A percentile compares a stretch with the other conserved stretches of the same genome.
Evolutionary conservation across 2,113 vertebrate species (phyloP).

Genomic region (Otus sunia): DNA sequence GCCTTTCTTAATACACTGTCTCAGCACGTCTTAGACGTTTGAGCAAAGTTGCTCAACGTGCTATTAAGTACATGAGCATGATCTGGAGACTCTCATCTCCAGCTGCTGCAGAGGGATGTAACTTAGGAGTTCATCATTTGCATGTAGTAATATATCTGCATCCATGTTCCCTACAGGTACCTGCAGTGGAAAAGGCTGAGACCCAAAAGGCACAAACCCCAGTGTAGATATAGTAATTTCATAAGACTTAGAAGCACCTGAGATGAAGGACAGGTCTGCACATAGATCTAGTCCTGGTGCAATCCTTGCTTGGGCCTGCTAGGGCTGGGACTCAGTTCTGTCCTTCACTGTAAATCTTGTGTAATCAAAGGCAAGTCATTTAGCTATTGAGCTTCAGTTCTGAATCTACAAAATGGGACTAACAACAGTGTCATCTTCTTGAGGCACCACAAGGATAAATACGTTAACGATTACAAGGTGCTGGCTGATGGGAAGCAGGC

Average conservation of each 20-base stretch:
- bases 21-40: not conserved
- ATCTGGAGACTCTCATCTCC: not conserved
- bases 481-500: slow-evolving; percentile 54
- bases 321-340: not conserved
- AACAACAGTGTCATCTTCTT: slow-evolving; percentile 55
- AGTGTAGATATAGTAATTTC: not conserved
- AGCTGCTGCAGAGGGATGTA: not conserved
- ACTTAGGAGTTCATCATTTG: not conserved
- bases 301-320: not conserved
- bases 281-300: not conserved
- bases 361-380: not conserved
- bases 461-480: slow-evolving; percentile 32
- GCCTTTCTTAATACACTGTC: not conserved
- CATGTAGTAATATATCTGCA: not conserved
- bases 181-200: not conserved
- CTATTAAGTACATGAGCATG: not conserved
- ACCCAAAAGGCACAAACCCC: not conserved
- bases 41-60: not conserved
- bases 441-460: slow-evolving; percentile 42
- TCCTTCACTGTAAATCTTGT: not conserved
- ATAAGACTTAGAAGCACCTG: not conserved
- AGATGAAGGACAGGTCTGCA: not conserved
- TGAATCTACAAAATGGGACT: slow-evolving; percentile 21
- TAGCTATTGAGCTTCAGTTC: slow-evolving; percentile 28
- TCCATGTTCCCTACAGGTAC: not conserved